Base-by-base conservation (phyloP, 2,797 vertebrate genomes). In the Poeciliopsis infans region DNA sequence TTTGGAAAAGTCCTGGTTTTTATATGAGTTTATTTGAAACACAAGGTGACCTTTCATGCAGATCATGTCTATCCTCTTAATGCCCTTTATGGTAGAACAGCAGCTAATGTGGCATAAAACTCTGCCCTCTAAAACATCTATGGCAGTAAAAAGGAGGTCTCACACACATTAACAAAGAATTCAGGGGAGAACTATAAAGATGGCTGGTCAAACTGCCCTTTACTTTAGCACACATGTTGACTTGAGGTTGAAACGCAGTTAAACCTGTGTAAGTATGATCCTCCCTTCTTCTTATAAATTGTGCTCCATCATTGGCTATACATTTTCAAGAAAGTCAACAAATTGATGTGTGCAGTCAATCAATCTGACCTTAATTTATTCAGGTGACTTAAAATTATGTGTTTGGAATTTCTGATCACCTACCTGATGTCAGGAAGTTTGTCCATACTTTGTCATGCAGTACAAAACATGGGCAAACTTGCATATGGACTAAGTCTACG, bases 21-120 rank as follows among this genome's bases (percentile, higher is more conserved):
- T 90, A 70, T 86, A 72, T 79, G 77, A 83, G 77, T 75, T 80
- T 79, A 77, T 81, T 76, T 83, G 83, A 91, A 83, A 85, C 89
- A 89, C 90, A 91, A 89, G 66, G 73, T 73, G 39, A 86, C 71
- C 80, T 46, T 86, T 87, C 74, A 55, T 86, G 78, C 85, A 86
- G 80, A 85, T 81, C 85, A 61, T 85, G 85, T 81, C 55, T 80
- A 77, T 78, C 79, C 85, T 47, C 75, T 83, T 82, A 84, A 87
- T 78, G 80, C 83, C 89, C 80, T 93, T 93, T 91, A 91, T 85
- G 91, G 84, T 85, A 86, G 85, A 93, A 64, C 90, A 86, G 90
- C 47, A 69, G 64, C 84, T 93, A 93, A 95, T 92, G 92, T 85
- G 79, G 90, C 94, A 89, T 94, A 89, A 93, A 91, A 86, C 84